Base-by-base conservation (phyloP, 1,140 invertebrate species). In the Trachymyrmex cornetzi region DNA sequence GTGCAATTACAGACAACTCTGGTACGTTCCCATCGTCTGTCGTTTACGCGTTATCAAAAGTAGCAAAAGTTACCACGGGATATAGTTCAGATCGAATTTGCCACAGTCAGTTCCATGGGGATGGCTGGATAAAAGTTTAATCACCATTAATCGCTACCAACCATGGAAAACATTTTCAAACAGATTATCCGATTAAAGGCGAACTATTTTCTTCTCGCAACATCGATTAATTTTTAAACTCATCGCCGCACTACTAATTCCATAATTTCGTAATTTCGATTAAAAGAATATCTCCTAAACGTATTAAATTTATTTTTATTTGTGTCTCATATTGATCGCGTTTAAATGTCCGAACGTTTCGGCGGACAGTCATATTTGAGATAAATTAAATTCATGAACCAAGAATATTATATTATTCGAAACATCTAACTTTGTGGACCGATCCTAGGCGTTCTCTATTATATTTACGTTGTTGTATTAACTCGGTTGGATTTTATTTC, bases 41-140 rank as follows among this genome's bases (percentile, higher is more conserved):
- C 80, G 67, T 74, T 82, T 74, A 82, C 55, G 55, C 30, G 53
- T n/a, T 50, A 61, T 74, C 67, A 61, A 48, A 59, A 50, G 69
- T 61, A 24, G 38, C 19, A 24, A 34, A 59, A 61, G 80, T 44
- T 75, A 34, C 22, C 55, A 19, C n/a, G 57, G 48, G 12, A 4
- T 6, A 24, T 61, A n/a, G 69, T 61, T 63, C 4, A 34, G 69
- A 63, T 19, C 61, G 74, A 63, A 59, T 75, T 55, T 30, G 24
- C 44, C 69, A 19, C 24, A 11, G 19, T 14, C 24, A 14, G 48
- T 57, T 50, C 34, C 19, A 6, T n/a, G 16, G 66, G 24, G 14
- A 71, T 5, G 16, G 3, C 14, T 4, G 14, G 19, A 27, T 84
- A 74, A 61, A 74, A 74, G 55, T 84, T 84, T 75, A 48, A 84